These are phyloP conservation scores for Aphidius gifuensis DNA, from an alignment of 1,140 invertebrate genomes.

Conservation along the genomic window DNA sequence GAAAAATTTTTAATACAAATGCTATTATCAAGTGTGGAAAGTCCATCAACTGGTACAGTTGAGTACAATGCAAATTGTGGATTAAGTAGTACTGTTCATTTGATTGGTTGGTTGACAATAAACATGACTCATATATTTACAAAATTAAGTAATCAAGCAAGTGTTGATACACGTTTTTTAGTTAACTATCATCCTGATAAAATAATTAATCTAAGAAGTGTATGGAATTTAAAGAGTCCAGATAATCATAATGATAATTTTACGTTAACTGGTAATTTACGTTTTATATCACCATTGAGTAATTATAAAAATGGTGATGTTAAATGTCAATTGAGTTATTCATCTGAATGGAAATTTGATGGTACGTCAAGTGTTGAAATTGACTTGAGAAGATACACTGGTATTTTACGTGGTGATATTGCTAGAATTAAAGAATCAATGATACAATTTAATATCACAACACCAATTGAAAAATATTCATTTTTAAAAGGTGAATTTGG, in stretches of 20 bases:
- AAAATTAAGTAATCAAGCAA: slow-evolving; percentile 45
- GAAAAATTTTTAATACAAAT: slow-evolving; percentile 55
- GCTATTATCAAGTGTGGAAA: slow-evolving; percentile 45
- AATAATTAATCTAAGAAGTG: slow-evolving; percentile 56
- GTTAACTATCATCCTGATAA: slow-evolving; percentile 57
- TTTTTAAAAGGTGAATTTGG: slow-evolving; percentile 66
- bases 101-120: slow-evolving; percentile 57
- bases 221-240: slow-evolving; percentile 52
- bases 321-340: slow-evolving; percentile 62
- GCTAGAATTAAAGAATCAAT: slow-evolving; percentile 45
- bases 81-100: slow-evolving; percentile 59
- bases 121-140: slow-evolving; percentile 55
- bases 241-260: slow-evolving; percentile 39
- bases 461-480: slow-evolving; percentile 65
- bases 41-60: slow-evolving; percentile 29
- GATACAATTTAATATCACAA: slow-evolving; percentile 66
- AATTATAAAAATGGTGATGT: slow-evolving; percentile 66
- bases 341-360: slow-evolving; percentile 59
- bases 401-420: slow-evolving; percentile 47
- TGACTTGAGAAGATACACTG: slow-evolving; percentile 65
- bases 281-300: slow-evolving; percentile 58
- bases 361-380: slow-evolving; percentile 67
- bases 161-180: slow-evolving; percentile 55
- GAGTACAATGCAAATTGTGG: slow-evolving; percentile 55
- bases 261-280: slow-evolving; percentile 60